Evolutionary conservation across 2,888 invertebrate genomes (phyloP).

Genomic region (Protodeltote pygarga): DNA sequence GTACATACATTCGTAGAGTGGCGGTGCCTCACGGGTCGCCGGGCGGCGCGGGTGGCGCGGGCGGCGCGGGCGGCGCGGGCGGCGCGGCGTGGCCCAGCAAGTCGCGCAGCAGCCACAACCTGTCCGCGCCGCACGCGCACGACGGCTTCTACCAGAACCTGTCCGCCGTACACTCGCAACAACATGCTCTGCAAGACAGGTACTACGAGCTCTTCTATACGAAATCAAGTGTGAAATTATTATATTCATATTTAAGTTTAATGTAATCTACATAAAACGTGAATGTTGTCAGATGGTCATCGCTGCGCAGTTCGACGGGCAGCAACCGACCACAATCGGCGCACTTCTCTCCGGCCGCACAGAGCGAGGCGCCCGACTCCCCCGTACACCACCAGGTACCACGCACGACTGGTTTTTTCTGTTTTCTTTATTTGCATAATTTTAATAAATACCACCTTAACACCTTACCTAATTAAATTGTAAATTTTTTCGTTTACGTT

Average conservation of each 20-base stretch:
- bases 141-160: conserved; percentile 89
- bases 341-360: conserved; percentile 66
- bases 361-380: conserved; percentile 62
- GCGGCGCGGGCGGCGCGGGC: too few species aligned
- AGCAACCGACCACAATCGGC: conserved; percentile 81
- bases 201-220: conserved; percentile 28
- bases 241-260: not conserved
- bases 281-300: conserved; percentile 76
- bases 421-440: too few species aligned
- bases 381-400: conserved; percentile 68
- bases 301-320: conserved; percentile 87
- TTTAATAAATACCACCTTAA: too few species aligned
- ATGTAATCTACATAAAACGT: not conserved
- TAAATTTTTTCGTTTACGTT: too few species aligned
- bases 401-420: not conserved
- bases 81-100: conserved; percentile 71
- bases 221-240: too few species aligned
- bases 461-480: too few species aligned
- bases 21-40: too few species aligned
- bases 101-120: conserved; percentile 82
- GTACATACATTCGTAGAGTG: conserved; percentile 19
- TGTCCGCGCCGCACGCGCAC: conserved; percentile 66
- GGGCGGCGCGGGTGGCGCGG: too few species aligned
- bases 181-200: conserved; percentile 72
- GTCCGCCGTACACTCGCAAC: conserved; percentile 82